phyloP scores from a whole-genome alignment of 2,113 vertebrate genomes.

The Cochlearius cochlearius region DNA sequence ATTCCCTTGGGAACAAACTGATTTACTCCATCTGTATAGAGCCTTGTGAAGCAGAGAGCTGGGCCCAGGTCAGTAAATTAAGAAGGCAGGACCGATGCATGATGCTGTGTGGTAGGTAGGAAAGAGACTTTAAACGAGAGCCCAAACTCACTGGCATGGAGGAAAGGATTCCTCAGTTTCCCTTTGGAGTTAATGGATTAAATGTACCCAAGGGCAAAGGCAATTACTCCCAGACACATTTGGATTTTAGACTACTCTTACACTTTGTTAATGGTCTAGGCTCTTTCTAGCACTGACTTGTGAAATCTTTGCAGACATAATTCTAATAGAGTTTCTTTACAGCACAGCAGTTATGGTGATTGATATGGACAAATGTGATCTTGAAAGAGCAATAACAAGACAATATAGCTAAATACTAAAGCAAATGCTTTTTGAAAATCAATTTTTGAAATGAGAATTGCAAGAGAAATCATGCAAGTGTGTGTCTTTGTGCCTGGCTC shows the following conservation, averaged over 20 bases:
- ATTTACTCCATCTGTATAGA: not conserved
- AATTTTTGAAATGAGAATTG: slow-evolving; percentile 3
- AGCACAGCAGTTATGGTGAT: not conserved
- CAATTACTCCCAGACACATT: not conserved
- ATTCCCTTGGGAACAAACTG: not conserved
- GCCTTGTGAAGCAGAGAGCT: not conserved
- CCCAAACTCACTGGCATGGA: fast-evolving
- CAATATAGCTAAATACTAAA: not conserved
- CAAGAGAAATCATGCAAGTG: not conserved
- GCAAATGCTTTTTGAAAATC: not conserved
- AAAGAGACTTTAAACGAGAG: not conserved
- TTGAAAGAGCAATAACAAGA: slow-evolving; percentile 10
- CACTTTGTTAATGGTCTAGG: not conserved
- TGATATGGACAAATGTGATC: slow-evolving; percentile 10
- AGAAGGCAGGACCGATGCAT: not conserved
- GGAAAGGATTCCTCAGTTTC: not conserved
- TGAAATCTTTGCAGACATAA: not conserved
- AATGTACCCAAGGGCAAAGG: not conserved
- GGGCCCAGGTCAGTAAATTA: not conserved
- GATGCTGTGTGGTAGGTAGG: not conserved
- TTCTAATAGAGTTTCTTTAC: not conserved
- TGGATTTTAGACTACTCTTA: not conserved
- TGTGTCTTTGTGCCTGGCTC: not conserved
- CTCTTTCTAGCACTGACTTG: not conserved
- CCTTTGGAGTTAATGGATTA: not conserved